Evolutionary conservation across 2,113 vertebrate species (phyloP).

Genomic region (Tauraco erythrolophus): DNA sequence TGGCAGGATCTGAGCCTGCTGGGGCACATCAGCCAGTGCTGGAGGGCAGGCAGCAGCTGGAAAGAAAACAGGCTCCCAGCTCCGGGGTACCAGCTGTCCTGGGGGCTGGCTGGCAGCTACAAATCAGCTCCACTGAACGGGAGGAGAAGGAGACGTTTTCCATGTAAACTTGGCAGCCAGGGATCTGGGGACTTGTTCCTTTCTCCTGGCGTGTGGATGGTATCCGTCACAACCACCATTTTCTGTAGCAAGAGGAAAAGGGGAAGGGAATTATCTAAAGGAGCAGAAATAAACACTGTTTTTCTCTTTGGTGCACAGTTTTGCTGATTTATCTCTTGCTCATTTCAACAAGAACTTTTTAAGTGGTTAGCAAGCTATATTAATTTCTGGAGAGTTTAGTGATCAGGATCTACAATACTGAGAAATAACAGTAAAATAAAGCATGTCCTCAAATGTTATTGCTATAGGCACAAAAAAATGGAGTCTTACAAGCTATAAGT

Average conservation of each 20-base stretch:
- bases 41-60: constrained; percentile 44
- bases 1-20: not conserved
- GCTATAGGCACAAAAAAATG: not conserved
- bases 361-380: not conserved
- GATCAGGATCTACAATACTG: not conserved
- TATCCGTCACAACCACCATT: not conserved
- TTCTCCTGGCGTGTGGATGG: not conserved
- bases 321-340: not conserved
- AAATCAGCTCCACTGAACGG: not conserved
- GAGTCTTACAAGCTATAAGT: not conserved
- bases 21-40: not conserved
- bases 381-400: not conserved
- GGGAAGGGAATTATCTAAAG: not conserved
- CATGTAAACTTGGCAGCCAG: not conserved
- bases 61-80: constrained; percentile 14
- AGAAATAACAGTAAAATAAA: not conserved
- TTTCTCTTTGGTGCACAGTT: not conserved
- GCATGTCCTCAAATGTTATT: not conserved
- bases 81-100: not conserved
- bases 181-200: not conserved
- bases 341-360: not conserved
- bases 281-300: not conserved
- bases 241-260: not conserved
- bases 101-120: not conserved
- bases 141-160: not conserved